Conservation (phyloP, 2,113 vertebrate species). For the Xiphophorus hellerii region DNA sequence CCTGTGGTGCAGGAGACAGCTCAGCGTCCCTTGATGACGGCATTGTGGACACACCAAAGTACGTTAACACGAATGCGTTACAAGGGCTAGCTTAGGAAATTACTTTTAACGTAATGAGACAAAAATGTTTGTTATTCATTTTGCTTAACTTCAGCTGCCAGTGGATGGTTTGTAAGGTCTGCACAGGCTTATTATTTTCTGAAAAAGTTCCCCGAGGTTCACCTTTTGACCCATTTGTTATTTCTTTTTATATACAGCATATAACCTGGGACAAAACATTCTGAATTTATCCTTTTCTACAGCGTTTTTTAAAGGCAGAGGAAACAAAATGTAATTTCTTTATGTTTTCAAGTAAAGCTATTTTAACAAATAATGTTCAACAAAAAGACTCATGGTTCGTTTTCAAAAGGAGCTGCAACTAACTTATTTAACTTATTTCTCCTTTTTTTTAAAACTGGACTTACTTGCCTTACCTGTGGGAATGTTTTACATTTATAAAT, state of each 20-base stretch:
- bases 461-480: background rate
- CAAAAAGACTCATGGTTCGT: background rate
- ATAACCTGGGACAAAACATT: background rate
- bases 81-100: background rate
- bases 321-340: background rate
- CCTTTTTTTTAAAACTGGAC: background rate
- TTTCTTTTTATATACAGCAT: background rate
- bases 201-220: background rate
- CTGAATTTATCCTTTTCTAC: background rate
- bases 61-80: conserved; percentile 37
- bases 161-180: background rate
- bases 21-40: conserved; percentile 58
- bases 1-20: conserved; percentile 9
- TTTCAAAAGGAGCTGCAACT: too few relatives aligned
- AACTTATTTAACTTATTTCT: too few relatives aligned
- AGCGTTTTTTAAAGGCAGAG: background rate
- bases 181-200: background rate
- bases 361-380: background rate
- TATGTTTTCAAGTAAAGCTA: too few relatives aligned
- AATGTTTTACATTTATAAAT: background rate
- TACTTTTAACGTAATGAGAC: background rate
- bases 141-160: background rate
- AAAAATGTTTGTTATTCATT: background rate
- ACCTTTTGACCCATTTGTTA: background rate
- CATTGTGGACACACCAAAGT: conserved; percentile 71